Evolutionary conservation across 2,113 vertebrate species (phyloP).

Genomic region (Lagenorhynchus albirostris): DNA sequence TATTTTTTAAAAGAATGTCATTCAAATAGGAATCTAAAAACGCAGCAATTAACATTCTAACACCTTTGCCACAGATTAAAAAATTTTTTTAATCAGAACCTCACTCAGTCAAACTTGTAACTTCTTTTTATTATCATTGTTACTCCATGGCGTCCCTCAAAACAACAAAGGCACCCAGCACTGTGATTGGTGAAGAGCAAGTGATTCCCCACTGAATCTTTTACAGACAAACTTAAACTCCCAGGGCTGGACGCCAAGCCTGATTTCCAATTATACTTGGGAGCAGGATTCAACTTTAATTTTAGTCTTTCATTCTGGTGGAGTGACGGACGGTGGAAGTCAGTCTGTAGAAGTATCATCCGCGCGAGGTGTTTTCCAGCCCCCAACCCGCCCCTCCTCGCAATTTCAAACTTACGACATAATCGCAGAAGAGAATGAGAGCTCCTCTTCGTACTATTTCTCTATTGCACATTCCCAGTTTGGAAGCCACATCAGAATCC

Average conservation of each 20-base stretch:
- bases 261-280: accelerated
- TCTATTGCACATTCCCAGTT: slow-evolving; percentile 90
- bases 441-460: slow-evolving; percentile 95
- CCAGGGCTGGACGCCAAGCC: background rate
- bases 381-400: accelerated
- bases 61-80: background rate
- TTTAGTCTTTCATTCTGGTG: accelerated
- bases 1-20: background rate
- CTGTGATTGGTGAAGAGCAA: accelerated
- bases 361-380: accelerated
- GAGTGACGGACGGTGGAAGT: accelerated
- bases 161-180: too few species aligned
- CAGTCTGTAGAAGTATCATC: background rate
- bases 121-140: background rate
- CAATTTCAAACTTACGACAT: slow-evolving; percentile 87
- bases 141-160: too few species aligned
- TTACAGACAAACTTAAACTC: too few species aligned
- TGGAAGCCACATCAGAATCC: slow-evolving; percentile 81
- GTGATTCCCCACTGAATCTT: background rate
- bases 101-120: background rate
- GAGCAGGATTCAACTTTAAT: background rate
- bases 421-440: slow-evolving; percentile 97
- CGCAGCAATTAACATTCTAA: background rate
- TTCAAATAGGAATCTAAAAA: background rate
- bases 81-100: background rate